Base-by-base conservation (phyloP, 2,888 invertebrate genomes). In the Brachypalpus laphriformis region DNA sequence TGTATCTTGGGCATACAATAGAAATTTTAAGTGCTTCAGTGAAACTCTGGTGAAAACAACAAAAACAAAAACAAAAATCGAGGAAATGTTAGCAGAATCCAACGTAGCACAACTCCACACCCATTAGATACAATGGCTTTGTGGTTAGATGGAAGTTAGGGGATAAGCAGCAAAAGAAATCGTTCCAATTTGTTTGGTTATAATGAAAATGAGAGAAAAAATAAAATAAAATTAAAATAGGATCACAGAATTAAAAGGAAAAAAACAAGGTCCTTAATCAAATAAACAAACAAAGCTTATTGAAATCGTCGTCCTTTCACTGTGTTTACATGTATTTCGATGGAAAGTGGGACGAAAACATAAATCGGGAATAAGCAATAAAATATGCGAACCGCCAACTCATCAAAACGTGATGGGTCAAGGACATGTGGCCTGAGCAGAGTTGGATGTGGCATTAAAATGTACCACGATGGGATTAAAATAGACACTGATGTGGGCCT, bases 11-110 rank as follows among this genome's bases (percentile, higher is more conserved):
- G 8, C 8, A 14, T n/a, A 59, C 57, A 59, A 59, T 37, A 7
- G 42, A n/a, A 25, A 25, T 7, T 61, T 61, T 25, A 61, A 61
- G 61, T 42, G 42, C 22, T 45, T 61, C 61, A 25, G 16, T 25
- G 25, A 42, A 16, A 61, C 31, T 61, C 1, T 28, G 45, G 8
- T 42, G 42, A 45, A 61, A 61, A 45, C 42, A 61, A 59, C 34
- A 57, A 34, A 18, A 45, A 42, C n/a, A 18, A 16, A 7, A 16
- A 61, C 25, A 45, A 16, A 7, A 16, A 61, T 22, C 25, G 11
- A 14, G 25, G 3, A 45, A 42, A 28, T 14, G 20, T n/a, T n/a
- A n/a, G n/a, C n/a, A 28, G 51, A 25, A 51, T 9, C 11, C n/a
- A 49, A 49, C 18, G 22, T 4, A 61, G 22, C 61, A 28, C 14